phyloP scores from a whole-genome alignment of 1,140 invertebrate genomes.

The Panagrolaimus sp. region DNA sequence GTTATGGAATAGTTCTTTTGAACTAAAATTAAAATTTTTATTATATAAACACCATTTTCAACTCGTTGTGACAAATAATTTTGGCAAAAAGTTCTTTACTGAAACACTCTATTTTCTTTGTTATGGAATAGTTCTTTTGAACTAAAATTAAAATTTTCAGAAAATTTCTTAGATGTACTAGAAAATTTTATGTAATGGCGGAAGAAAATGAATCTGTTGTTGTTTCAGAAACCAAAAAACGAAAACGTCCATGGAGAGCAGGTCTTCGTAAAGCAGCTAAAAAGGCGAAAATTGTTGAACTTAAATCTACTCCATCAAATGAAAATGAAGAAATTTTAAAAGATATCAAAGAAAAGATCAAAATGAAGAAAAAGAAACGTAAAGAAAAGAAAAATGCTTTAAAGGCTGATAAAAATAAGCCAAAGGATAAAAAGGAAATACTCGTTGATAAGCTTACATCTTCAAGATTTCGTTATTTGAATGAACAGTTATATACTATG shows the following conservation, averaged over 20 bases:
- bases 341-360: background rate
- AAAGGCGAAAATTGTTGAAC: constrained; percentile 11
- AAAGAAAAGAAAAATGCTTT: constrained; percentile 17
- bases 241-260: constrained; percentile 33
- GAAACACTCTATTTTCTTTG: too few relatives aligned
- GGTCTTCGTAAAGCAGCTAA: constrained; percentile 26
- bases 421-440: constrained; percentile 14
- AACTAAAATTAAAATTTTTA: too few relatives aligned
- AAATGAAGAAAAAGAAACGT: background rate
- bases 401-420: background rate
- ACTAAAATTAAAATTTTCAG: too few relatives aligned
- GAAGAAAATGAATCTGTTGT: too few relatives aligned
- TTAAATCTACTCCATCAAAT: too few relatives aligned
- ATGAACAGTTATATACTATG: constrained; percentile 80
- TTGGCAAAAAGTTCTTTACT: too few relatives aligned
- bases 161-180: too few relatives aligned
- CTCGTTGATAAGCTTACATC: constrained; percentile 33
- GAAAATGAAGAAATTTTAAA: constrained; percentile 7
- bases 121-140: too few relatives aligned
- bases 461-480: constrained; percentile 68
- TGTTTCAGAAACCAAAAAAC: background rate
- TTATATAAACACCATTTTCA: too few relatives aligned
- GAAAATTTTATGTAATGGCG: too few relatives aligned
- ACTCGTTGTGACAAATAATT: too few relatives aligned
- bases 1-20: too few relatives aligned